Evolutionary conservation across 2,888 invertebrate species (phyloP).

Genomic region (Pheosia tremula): DNA sequence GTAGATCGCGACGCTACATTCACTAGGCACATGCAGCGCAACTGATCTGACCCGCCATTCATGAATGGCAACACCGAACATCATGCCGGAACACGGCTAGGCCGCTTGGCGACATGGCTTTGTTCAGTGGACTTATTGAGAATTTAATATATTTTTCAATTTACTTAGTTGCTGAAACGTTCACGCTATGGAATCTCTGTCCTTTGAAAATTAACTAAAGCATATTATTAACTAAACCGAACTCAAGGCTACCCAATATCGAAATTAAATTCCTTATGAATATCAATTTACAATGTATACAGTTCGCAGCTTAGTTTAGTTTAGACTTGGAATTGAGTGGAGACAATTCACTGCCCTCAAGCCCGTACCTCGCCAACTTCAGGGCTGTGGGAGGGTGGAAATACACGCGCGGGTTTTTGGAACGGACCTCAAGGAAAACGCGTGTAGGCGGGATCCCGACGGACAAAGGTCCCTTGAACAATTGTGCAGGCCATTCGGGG

Average conservation of each 20-base stretch:
- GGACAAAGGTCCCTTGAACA: conserved; percentile 20
- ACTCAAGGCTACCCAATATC: not conserved
- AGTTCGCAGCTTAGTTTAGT: conserved; percentile 31
- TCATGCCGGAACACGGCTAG: too few species aligned
- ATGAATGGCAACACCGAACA: too few species aligned
- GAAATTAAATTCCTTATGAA: conserved; percentile 19
- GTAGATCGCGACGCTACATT: too few species aligned
- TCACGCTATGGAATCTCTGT: not conserved
- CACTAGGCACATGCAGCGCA: too few species aligned
- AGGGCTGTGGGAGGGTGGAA: conserved; percentile 26
- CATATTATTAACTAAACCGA: not conserved
- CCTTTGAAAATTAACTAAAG: not conserved
- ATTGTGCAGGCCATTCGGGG: conserved; percentile 19
- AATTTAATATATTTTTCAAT: too few species aligned
- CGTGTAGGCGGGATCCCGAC: conserved; percentile 19
- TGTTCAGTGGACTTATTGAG: too few species aligned
- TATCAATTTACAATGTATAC: conserved; percentile 36
- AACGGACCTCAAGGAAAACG: conserved; percentile 17
- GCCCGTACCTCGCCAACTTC: conserved; percentile 20
- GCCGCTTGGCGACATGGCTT: too few species aligned
- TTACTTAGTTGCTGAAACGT: not conserved
- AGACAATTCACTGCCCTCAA: conserved; percentile 33
- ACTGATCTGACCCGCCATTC: too few species aligned
- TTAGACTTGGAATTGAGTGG: conserved; percentile 34
- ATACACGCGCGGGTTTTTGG: conserved; percentile 32